A percentile compares a stretch with the other conserved stretches of the same genome.
These are phyloP conservation scores for Bungarus multicinctus DNA, from an alignment of 2,113 vertebrate genomes.

Conservation along the genomic window DNA sequence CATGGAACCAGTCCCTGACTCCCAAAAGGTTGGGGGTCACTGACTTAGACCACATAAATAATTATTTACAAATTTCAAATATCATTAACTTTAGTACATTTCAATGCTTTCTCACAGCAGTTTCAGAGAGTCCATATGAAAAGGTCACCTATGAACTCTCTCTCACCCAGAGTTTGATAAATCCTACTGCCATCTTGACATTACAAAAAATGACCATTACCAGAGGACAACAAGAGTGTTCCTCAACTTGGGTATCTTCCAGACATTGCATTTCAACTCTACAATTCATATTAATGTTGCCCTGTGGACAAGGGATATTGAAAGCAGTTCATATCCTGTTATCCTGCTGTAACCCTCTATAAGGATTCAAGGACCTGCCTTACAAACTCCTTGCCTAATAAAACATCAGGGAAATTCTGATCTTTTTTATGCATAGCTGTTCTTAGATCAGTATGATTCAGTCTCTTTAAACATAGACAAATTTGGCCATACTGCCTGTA, in stretches of 20 bases:
- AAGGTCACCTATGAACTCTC: not conserved
- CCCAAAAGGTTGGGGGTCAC: not conserved
- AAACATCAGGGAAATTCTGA: not conserved
- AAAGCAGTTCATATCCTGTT: not conserved
- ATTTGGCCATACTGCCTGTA: not conserved
- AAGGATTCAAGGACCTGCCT: not conserved
- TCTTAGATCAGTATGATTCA: not conserved
- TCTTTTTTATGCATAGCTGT: not conserved
- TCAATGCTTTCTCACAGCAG: not conserved
- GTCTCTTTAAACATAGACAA: not conserved
- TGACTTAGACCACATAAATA: not conserved
- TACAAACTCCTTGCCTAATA: not conserved
- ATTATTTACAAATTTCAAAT: not conserved
- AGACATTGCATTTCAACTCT: not conserved
- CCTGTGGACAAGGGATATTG: not conserved
- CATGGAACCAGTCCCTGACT: not conserved
- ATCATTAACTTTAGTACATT: not conserved
- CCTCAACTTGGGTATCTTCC: not conserved
- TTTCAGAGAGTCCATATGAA: not conserved
- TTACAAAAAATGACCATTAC: not conserved
- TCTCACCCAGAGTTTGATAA: not conserved
- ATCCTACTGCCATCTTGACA: not conserved
- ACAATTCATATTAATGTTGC: not conserved
- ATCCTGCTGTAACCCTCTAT: not conserved
- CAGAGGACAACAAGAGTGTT: not conserved